These are phyloP conservation scores for Drosophila pseudotalamancana DNA, from an alignment of 2,888 invertebrate genomes.

Conservation along the genomic window DNA sequence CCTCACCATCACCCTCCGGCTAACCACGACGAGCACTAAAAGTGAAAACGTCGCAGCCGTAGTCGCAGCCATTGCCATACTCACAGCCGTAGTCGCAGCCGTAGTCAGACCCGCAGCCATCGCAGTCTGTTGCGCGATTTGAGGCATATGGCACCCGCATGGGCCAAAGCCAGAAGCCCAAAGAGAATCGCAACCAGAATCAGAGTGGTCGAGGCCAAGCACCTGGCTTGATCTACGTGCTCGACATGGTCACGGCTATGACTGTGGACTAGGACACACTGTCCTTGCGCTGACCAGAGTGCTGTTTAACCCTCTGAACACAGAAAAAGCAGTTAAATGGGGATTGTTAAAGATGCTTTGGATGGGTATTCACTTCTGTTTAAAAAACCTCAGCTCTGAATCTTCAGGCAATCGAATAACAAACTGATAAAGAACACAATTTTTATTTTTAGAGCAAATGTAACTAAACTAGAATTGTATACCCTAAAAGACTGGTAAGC, in stretches of 20 bases:
- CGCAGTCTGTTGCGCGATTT: conserved; percentile 39
- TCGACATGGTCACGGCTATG: conserved; percentile 1
- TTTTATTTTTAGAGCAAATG: too few relatives aligned
- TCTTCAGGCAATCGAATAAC: too few relatives aligned
- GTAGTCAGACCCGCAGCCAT: background rate
- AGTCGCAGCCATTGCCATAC: background rate
- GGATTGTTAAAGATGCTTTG: too few relatives aligned
- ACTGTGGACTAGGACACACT: background rate
- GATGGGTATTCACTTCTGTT: too few relatives aligned
- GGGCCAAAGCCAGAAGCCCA: conserved; percentile 3
- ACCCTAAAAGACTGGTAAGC: too few relatives aligned
- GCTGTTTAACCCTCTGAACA: conserved; percentile 35
- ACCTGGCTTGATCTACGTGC: conserved; percentile 56
- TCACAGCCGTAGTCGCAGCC: too few relatives aligned
- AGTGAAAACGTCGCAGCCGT: conserved; percentile 55
- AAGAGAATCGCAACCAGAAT: background rate
- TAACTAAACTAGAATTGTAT: too few relatives aligned
- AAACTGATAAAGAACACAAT: too few relatives aligned
- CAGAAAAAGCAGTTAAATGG: background rate
- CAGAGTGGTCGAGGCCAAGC: conserved; percentile 17
- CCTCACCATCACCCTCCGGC: too few relatives aligned
- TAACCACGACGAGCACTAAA: conserved; percentile 46
- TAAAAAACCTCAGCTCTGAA: too few relatives aligned
- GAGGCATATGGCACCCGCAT: conserved; percentile 58
- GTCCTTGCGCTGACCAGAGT: conserved; percentile 8